These are phyloP conservation scores for Brachionus calyciflorus DNA, from an alignment of 1,140 invertebrate species.

Conservation along the genomic window DNA sequence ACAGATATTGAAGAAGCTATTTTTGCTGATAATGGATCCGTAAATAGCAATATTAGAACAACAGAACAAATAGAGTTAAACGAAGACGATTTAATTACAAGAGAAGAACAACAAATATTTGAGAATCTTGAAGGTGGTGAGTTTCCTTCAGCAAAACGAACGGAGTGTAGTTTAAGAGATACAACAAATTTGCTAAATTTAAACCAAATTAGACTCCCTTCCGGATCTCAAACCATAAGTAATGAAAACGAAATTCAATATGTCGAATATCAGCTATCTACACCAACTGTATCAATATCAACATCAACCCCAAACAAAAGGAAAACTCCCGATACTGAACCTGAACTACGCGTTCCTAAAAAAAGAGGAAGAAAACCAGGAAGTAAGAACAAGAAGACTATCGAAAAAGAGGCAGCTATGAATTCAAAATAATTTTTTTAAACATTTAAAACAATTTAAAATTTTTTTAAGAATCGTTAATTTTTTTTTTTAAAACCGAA, in stretches of 20 bases:
- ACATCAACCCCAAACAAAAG: background rate
- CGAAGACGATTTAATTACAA: no score
- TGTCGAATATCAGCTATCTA: background rate
- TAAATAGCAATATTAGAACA: background rate
- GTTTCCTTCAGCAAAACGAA: no score
- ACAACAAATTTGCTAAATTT: no score
- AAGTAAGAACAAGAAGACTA: background rate
- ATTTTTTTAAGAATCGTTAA: background rate
- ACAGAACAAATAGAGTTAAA: background rate
- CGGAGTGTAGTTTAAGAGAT: no score
- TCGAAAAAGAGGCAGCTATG: background rate
- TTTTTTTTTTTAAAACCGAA: constrained; percentile 17
- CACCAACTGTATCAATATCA: background rate
- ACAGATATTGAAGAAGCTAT: background rate
- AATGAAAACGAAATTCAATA: background rate
- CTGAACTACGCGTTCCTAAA: no score
- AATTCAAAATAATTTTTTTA: constrained; percentile 2
- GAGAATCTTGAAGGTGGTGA: no score
- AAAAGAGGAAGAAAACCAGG: no score
- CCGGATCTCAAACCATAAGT: no score
- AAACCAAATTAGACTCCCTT: no score
- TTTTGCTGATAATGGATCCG: background rate
- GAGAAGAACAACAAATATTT: no score
- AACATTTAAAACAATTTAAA: no score
- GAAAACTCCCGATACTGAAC: background rate